Percentiles rank a stretch among this genome's conserved stretches.
phyloP scores from a whole-genome alignment of 2,888 invertebrate species.

The Piscicola geometra region DNA sequence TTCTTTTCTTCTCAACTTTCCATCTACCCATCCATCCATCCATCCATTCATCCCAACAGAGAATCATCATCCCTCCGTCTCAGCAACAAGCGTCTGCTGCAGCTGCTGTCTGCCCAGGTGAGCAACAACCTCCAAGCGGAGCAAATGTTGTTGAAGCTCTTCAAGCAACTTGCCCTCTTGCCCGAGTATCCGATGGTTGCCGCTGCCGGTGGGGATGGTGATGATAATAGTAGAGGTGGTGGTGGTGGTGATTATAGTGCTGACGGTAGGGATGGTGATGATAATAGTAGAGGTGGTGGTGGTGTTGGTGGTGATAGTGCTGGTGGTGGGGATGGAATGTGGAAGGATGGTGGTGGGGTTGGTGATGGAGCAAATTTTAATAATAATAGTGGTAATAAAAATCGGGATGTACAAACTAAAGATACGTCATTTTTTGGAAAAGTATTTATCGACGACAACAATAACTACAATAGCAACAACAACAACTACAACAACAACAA shows the following conservation, averaged over 20 bases:
- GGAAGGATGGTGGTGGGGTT: not conserved
- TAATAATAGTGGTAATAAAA: no score
- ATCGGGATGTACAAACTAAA: no score
- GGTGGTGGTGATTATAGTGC: not conserved
- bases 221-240: not conserved
- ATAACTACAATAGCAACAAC: no score
- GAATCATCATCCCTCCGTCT: slow-evolving; percentile 46
- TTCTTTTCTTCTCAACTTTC: not conserved
- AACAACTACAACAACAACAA: not conserved
- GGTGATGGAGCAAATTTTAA: no score
- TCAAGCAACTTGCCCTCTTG: not conserved
- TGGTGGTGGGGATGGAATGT: not conserved
- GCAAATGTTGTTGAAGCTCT: not conserved
- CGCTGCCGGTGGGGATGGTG: not conserved
- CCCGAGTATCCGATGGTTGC: not conserved
- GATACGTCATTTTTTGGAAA: no score
- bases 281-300: not conserved
- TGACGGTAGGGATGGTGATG: not conserved
- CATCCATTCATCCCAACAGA: slow-evolving; percentile 41
- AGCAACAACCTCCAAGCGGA: slow-evolving; percentile 48
- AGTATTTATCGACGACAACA: no score
- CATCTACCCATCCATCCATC: no score
- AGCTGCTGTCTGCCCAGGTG: slow-evolving; percentile 50
- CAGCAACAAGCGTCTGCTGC: slow-evolving; percentile 50
- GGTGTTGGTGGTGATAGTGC: not conserved